A percentile compares a stretch with the other conserved stretches of the same genome.
Evolutionary conservation across 2,113 vertebrate genomes (phyloP).

Genomic region (Apodemus sylvaticus): DNA sequence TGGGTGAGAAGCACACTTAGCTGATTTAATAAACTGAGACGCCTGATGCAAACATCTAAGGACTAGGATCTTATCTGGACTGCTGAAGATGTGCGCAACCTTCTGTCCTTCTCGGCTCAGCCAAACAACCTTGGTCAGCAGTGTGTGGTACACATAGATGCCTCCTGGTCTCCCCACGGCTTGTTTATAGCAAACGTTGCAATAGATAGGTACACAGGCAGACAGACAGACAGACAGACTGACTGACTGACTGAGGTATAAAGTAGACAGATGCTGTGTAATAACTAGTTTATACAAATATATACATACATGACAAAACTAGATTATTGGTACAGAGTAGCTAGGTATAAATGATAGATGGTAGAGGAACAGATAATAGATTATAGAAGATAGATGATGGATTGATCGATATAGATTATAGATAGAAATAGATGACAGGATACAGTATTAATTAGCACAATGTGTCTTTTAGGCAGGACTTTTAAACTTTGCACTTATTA

Average conservation of each 20-base stretch:
- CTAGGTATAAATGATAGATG: not conserved
- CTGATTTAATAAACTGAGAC: not conserved
- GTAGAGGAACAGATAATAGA: not conserved
- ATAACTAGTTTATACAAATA: not conserved
- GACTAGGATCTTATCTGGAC: not conserved
- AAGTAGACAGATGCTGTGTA: not conserved
- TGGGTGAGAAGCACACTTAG: not conserved
- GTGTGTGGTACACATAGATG: not conserved
- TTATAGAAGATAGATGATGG: not conserved
- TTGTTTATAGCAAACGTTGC: not conserved
- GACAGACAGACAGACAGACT: no score
- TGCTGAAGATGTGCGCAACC: accelerated
- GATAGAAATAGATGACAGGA: not conserved
- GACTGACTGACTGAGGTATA: no score
- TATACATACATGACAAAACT: not conserved
- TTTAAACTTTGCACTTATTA: not conserved
- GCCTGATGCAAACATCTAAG: not conserved
- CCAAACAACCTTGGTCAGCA: accelerated
- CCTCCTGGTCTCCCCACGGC: not conserved
- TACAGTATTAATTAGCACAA: not conserved
- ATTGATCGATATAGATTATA: not conserved
- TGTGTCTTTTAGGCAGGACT: not conserved
- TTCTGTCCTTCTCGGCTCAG: not conserved
- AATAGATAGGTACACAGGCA: not conserved
- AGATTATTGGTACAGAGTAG: not conserved